Base-by-base conservation (phyloP, 2,888 invertebrate species). In the Callimorpha dominula region DNA sequence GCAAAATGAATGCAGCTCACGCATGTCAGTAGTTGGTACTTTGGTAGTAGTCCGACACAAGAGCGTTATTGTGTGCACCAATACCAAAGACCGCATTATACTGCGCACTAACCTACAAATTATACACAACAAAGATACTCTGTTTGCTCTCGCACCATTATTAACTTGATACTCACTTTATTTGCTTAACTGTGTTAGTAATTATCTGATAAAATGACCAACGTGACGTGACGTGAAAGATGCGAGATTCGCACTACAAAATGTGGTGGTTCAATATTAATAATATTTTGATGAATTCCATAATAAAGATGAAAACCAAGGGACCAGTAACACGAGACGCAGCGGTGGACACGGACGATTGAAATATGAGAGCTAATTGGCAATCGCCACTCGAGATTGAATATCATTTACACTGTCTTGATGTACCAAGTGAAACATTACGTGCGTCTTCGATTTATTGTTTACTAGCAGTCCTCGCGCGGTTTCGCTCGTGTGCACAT, bases 361-460 rank as follows among this genome's bases (percentile, higher is more conserved):
- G 94, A 89, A 94, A 95, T 84, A 80, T 69, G 94, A 94, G 92
- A 89, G 76, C 82, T 95, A 93, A 95, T 95, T 95, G 95, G 92
- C 92, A 93, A 95, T 95, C 94, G 89, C 82, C 88, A 81, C 74
- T 79, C 87, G 82, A 89, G 91, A 93, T 92, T 87, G 90, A 77
- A 82, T 92, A 91, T 93, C 88, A 80, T 77, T 91, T 92, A 87
- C 90, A 84, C 77, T 67, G 75, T 79, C 60, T 80, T 76, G 73
- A 76, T 79, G 54, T 75, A 76, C 67, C 70, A 11, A 65, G 17
- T 65, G 50, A 50, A 50, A 65, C 40, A 76, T 75, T 78, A 79
- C 76, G 72, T 75, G 46, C 70, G 70, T 69, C 15, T 65, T 46
- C n/a, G 54, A 40, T 68, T 54, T 68, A 52, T 60, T 72, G 52